Evolutionary conservation across 2,888 invertebrate genomes (phyloP).

Genomic region (Lomographa bimaculata): DNA sequence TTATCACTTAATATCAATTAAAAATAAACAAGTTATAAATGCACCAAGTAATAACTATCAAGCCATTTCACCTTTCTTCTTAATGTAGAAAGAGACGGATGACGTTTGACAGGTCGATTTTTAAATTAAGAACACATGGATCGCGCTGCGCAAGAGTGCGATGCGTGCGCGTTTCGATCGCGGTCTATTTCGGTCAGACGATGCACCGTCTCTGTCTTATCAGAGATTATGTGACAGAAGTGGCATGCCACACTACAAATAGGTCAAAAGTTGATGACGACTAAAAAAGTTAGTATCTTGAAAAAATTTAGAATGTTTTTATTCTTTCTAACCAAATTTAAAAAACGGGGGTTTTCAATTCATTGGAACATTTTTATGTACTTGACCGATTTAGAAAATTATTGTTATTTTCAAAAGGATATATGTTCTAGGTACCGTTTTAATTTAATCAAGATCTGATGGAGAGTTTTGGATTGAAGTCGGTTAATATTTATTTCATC

Average conservation of each 20-base stretch:
- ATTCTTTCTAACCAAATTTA: too few relatives aligned
- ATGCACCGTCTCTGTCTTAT: slow-evolving; percentile 63
- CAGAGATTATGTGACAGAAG: slow-evolving; percentile 57
- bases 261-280: slow-evolving; percentile 13
- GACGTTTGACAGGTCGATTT: slow-evolving; percentile 27
- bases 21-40: slow-evolving; percentile 26
- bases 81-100: slow-evolving; percentile 26
- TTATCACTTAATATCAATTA: slow-evolving; percentile 38
- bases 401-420: too few relatives aligned
- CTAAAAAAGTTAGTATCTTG: too few relatives aligned
- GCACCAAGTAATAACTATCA: slow-evolving; percentile 26
- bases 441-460: too few relatives aligned
- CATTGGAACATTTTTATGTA: too few relatives aligned
- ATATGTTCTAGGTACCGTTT: too few relatives aligned
- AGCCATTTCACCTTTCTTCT: slow-evolving; percentile 35
- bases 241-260: slow-evolving; percentile 15
- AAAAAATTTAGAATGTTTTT: too few relatives aligned
- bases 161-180: slow-evolving; percentile 49
- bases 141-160: slow-evolving; percentile 60
- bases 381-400: too few relatives aligned
- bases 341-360: too few relatives aligned
- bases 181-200: slow-evolving; percentile 73
- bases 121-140: slow-evolving; percentile 53
- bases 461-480: too few relatives aligned
- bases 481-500: too few relatives aligned